Conservation (phyloP, 2,797 vertebrate species). For the Chiroxiphia lanceolata region DNA sequence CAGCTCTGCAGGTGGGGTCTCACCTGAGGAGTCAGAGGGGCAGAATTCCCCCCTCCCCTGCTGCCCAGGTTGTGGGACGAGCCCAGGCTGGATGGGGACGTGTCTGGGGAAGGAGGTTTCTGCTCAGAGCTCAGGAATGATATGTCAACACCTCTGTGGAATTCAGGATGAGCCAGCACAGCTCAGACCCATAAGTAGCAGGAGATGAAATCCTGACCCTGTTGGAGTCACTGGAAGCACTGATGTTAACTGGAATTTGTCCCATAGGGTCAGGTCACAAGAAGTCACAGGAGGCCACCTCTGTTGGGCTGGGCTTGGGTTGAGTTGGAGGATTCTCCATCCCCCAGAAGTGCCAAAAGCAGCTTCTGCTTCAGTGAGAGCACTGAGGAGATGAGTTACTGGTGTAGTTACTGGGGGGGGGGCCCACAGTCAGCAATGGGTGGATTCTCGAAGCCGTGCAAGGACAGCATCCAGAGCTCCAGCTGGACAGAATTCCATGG, state of each 20-base stretch:
- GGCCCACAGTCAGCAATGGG: rapidly evolving
- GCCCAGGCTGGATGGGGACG: neutral
- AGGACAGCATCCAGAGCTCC: neutral
- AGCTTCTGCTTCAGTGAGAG: neutral
- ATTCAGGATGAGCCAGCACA: no score
- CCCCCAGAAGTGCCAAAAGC: neutral
- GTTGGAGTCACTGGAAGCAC: rapidly evolving
- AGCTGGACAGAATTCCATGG: neutral
- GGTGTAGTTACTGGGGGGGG: neutral
- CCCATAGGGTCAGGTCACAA: rapidly evolving
- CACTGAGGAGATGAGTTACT: neutral
- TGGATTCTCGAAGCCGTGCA: neutral
- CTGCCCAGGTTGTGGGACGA: neutral
- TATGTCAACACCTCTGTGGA: no score
- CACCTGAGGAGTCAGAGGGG: neutral
- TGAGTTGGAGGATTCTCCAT: neutral
- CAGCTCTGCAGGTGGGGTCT: neutral
- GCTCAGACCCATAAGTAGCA: no score
- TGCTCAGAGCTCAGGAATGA: neutral
- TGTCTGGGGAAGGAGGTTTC: neutral
- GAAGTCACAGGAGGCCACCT: neutral
- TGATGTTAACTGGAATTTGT: neutral
- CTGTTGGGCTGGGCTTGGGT: neutral
- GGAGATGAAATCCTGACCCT: no score
- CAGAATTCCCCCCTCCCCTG: neutral